Conservation (phyloP, 1,140 invertebrate species). For the Caerostris darwini region DNA sequence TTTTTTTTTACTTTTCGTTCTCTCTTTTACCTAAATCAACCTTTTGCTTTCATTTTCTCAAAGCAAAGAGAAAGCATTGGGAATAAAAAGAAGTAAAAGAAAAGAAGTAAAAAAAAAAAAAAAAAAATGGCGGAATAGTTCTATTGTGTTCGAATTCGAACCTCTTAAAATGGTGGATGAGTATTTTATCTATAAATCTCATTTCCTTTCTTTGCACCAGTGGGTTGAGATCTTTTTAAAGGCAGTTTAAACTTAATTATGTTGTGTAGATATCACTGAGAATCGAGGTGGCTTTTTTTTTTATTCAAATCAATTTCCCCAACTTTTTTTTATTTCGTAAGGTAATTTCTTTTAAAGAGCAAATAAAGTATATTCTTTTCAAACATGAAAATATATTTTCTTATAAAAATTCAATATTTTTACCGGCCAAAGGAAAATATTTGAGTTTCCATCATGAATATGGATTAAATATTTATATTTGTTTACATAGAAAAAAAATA, state of each 20-base stretch:
- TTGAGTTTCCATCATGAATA: no score
- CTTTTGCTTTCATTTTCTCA: constrained; percentile 37
- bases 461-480: no score
- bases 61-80: constrained; percentile 2
- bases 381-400: no score
- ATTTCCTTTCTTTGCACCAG: not conserved
- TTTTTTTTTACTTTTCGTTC: not conserved
- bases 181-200: constrained; percentile 11
- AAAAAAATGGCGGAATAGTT: not conserved
- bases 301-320: no score
- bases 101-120: not conserved
- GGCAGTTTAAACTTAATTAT: not conserved
- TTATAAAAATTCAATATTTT: no score
- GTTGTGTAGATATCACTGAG: no score
- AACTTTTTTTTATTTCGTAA: no score
- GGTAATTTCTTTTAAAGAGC: no score
- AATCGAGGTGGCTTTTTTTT: no score
- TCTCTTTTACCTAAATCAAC: constrained; percentile 24
- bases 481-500: no score
- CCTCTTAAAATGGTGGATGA: constrained; percentile 31
- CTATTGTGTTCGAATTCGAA: not conserved
- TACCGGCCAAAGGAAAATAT: no score
- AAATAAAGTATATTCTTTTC: no score
- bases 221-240: not conserved
- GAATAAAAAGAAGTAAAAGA: not conserved